Base-by-base conservation (phyloP, 1,140 invertebrate genomes). In the Andricus grossulariae region DNA sequence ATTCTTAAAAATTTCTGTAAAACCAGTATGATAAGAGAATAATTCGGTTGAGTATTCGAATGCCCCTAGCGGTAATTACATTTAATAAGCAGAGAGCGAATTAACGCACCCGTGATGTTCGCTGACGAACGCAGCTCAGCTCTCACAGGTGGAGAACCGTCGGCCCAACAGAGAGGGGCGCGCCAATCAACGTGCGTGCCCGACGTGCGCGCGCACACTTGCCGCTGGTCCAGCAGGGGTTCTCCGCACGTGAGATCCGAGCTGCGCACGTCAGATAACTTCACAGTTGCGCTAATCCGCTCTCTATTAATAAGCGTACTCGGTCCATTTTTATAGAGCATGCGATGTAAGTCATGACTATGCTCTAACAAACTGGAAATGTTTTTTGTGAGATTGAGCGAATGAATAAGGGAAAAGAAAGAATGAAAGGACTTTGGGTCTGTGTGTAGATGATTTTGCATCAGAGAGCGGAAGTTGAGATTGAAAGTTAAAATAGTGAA, bases 301-400 rank as follows among this genome's bases (percentile, higher is more conserved):
- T 32, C 25, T 32, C 25, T 32, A 32, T 32, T 32, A 32, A 32
- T 5, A 89, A 88, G 87, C 82, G 85, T 88, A 84, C 86, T 83
- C 82, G 81, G 85, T 90, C 82, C 86, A 88, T 86, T 86, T 90
- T 66, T 88, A 80, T 90, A 90, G 90, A 91, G 89, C 89, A 90
- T 90, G 88, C 87, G 85, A 90, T 85, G 84, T 85, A 86, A 82
- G 76, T 75, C 83, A 83, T 88, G 85, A 85, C 87, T 89, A 90
- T 91, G 90, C 90, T 91, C 89, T 91, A 91, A 88, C 86, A 88
- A 88, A 85, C 78, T 89, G 86, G 84, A 88, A 66, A 39, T 79
- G 76, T 83, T 85, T 89, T 86, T 74, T 82, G 82, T 81, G 80
- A 75, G 80, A 76, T 45, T 45, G 84, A 71, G 74, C 83, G 83